Base-by-base conservation (phyloP, 2,113 vertebrate genomes). In the Coracopsis vasa region DNA sequence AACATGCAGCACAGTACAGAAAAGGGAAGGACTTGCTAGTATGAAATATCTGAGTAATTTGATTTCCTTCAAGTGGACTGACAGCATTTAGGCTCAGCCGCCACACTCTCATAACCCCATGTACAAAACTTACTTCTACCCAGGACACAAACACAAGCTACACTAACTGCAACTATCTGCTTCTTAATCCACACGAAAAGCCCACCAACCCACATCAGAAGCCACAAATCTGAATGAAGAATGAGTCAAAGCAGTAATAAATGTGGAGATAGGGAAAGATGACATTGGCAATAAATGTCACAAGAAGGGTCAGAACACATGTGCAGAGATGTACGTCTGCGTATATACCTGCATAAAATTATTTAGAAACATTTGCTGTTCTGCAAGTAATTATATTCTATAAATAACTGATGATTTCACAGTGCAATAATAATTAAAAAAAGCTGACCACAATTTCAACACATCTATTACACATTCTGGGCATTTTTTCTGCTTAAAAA, bases 211-310 rank as follows among this genome's bases (percentile, higher is more conserved):
- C 41, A 39, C 60, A 83, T 1, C 12, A 50, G 56, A 53, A 75
- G 5, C 23, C 64, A 50, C 0, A 0, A 21, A 69, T 45, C 58
- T 11, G 47, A 23, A 5, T 20, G 85, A 51, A 61, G 45, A 51
- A 21, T 1, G 25, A 91, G 33, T 13, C 31, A 39, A 64, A 39
- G 60, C 60, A 24, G 33, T 2, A 80, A 61, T 7, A 74, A 54
- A 62, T 0, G 2, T 6, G 41, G 35, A 51, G n/a, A 66, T 33
- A 35, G 48, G 73, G 37, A 28, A 77, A 3, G 17, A 27, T 12
- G 15, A 29, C 2, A 1, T 1, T 42, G 39, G 35, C 41, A 31
- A 10, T 11, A 7, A 3, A 9, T 1, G 21, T 15, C 24, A 3
- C 23, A 7, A n/a, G 21, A 88, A 23, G 11, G 39, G 42, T 35